Evolutionary conservation across 30 jellyfish, hydroid and myxozoan genomes (phyloP).

Genomic region (Aurelia aurita): DNA sequence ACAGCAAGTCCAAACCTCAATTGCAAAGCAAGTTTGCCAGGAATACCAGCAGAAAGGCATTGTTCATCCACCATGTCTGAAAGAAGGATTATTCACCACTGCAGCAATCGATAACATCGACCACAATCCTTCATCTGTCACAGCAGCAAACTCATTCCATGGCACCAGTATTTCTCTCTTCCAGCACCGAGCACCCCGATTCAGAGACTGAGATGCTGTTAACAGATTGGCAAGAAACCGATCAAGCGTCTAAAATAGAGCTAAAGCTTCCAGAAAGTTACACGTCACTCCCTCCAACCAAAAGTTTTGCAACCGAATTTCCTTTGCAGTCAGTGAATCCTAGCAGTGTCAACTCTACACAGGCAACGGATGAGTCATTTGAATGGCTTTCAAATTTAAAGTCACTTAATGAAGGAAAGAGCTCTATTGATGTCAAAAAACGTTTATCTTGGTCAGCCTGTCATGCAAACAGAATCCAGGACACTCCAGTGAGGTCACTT

Average conservation of each 20-base stretch:
- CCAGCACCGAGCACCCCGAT: no score
- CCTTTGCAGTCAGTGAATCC: no score
- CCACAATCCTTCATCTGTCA: constrained; percentile 49
- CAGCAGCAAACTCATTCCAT: constrained; percentile 38
- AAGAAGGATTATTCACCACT: constrained; percentile 18
- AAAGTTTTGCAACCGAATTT: no score
- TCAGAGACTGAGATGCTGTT: constrained; percentile 17
- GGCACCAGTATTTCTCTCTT: constrained; percentile 48
- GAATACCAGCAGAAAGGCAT: neutral
- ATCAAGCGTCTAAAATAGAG: constrained; percentile 21
- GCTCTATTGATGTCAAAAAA: no score
- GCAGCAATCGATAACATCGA: constrained; percentile 42
- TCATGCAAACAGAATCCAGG: neutral
- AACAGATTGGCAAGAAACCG: constrained; percentile 20
- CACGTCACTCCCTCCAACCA: constrained; percentile 55
- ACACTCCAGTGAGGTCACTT: neutral
- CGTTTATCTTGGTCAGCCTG: constrained; percentile 36
- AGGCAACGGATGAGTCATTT: constrained; percentile 4
- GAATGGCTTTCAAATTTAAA: neutral
- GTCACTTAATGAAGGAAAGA: neutral
- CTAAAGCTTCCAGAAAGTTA: constrained; percentile 49
- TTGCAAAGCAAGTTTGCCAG: constrained; percentile 26
- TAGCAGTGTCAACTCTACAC: no score
- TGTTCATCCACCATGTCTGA: constrained; percentile 26
- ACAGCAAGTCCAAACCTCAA: neutral